A percentile compares a stretch with the other conserved stretches of the same genome.
phyloP scores from a whole-genome alignment of 2,888 invertebrate species.

The Limnephilus lunatus region DNA sequence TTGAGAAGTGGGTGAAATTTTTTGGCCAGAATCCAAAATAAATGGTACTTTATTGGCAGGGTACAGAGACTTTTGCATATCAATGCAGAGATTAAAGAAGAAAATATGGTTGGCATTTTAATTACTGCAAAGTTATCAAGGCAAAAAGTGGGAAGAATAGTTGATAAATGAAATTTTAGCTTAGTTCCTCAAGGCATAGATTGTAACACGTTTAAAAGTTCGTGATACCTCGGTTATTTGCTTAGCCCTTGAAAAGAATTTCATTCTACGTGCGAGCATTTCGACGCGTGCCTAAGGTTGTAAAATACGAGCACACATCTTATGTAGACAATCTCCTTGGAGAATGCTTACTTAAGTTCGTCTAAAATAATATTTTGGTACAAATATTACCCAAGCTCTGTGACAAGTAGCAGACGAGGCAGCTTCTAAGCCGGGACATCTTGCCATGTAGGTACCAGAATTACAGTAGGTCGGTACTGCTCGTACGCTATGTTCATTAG shows the following conservation, averaged over 20 bases:
- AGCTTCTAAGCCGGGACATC: constrained; percentile 10
- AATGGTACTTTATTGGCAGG: no score
- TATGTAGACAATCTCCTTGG: neutral
- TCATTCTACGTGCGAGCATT: neutral
- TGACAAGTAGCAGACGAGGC: constrained; percentile 10
- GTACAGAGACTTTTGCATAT: neutral
- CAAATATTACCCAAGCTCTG: constrained; percentile 34
- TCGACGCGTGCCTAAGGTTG: constrained; percentile 30
- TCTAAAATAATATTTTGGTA: constrained; percentile 43
- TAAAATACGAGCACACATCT: constrained; percentile 1
- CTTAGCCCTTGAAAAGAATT: constrained; percentile 8
- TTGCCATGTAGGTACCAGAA: neutral
- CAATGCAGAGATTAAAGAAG: neutral
- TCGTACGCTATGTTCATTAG: neutral
- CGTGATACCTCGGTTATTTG: neutral
- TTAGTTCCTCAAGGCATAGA: neutral
- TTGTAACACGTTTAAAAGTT: neutral
- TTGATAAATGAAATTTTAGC: neutral
- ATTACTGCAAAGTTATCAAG: neutral
- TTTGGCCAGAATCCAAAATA: no score
- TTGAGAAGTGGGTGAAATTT: no score
- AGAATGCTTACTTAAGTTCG: constrained; percentile 40
- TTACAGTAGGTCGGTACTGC: neutral
- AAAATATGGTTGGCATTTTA: no score
- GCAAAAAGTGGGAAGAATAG: neutral